phyloP scores from a whole-genome alignment of 2,888 invertebrate species.

The Leptinotarsa tumamoca region DNA sequence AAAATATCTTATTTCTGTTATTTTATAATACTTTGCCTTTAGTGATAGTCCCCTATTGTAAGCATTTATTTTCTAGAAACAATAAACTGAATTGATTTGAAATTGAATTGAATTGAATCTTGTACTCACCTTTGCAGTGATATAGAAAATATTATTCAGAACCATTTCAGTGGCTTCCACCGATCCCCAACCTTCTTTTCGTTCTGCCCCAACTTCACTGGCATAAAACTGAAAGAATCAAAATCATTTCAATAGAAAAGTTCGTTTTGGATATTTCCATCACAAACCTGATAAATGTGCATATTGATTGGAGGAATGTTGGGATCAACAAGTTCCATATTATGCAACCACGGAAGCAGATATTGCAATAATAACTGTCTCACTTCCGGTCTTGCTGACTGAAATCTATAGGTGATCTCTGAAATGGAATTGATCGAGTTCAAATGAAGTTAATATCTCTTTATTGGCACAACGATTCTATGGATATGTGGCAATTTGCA shows the following conservation, averaged over 20 bases:
- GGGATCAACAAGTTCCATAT: slow-evolving; percentile 98
- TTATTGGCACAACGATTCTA: too few species aligned
- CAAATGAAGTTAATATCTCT: too few species aligned
- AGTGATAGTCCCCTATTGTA: too few species aligned
- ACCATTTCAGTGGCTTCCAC: slow-evolving; percentile 99
- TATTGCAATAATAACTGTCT: slow-evolving; percentile 92
- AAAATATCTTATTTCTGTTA: too few species aligned
- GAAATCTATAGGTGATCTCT: slow-evolving; percentile 98
- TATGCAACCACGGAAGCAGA: slow-evolving; percentile 96
- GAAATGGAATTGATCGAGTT: slow-evolving; percentile 53
- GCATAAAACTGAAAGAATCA: slow-evolving; percentile 66
- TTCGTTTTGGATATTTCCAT: background rate
- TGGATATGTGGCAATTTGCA: too few species aligned
- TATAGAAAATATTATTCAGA: slow-evolving; percentile 97
- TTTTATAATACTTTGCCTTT: too few species aligned
- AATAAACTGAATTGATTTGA: too few species aligned
- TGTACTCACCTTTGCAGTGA: slow-evolving; percentile 87
- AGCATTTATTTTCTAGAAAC: too few species aligned
- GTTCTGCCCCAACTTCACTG: slow-evolving; percentile 69
- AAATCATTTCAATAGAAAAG: background rate
- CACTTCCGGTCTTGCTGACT: slow-evolving; percentile 94
- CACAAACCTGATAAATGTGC: slow-evolving; percentile 82
- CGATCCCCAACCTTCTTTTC: slow-evolving; percentile 96
- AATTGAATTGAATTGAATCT: background rate
- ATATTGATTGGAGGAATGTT: slow-evolving; percentile 89